Evolutionary conservation across 1,140 invertebrate genomes (phyloP).

Genomic region (Camponotus pennsylvanicus): DNA sequence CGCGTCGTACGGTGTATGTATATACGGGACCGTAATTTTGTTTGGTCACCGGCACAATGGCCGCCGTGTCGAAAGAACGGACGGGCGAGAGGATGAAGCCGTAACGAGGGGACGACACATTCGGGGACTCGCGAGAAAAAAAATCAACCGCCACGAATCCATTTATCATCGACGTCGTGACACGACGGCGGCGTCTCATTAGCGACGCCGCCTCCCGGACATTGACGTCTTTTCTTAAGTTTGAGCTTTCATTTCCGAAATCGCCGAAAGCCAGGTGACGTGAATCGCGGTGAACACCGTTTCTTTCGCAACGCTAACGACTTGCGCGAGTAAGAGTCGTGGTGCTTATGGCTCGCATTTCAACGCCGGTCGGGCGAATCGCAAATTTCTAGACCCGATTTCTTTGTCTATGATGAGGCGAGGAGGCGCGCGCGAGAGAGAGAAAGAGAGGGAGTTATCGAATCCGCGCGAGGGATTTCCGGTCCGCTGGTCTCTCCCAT

Average conservation of each 20-base stretch:
- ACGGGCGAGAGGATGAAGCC: conserved; percentile 56
- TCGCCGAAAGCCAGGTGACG: conserved; percentile 59
- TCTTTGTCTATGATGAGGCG: conserved; percentile 65
- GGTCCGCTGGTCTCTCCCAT: conserved; percentile 73
- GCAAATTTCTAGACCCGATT: conserved; percentile 69
- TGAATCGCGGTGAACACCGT: conserved; percentile 38
- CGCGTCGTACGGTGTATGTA: background rate
- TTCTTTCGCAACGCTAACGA: conserved; percentile 63
- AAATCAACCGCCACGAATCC: conserved; percentile 30
- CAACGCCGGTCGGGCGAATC: conserved; percentile 60
- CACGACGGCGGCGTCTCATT: conserved; percentile 52
- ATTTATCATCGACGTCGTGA: conserved; percentile 62
- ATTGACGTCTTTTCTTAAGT: background rate
- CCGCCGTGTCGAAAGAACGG: conserved; percentile 4
- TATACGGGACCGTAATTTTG: conserved; percentile 43
- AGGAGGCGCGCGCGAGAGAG: conserved; percentile 11
- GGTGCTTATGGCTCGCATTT: conserved; percentile 42
- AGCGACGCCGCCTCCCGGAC: conserved; percentile 46
- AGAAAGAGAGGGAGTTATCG: conserved; percentile 64
- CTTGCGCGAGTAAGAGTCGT: conserved; percentile 24
- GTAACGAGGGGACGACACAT: conserved; percentile 57
- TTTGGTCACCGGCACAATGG: conserved; percentile 60
- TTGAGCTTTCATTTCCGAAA: conserved; percentile 64
- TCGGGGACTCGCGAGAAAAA: conserved; percentile 36
- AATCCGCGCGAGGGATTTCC: conserved; percentile 74